These are phyloP conservation scores for Cheilosia variabilis DNA, from an alignment of 2,888 invertebrate genomes.

Conservation along the genomic window DNA sequence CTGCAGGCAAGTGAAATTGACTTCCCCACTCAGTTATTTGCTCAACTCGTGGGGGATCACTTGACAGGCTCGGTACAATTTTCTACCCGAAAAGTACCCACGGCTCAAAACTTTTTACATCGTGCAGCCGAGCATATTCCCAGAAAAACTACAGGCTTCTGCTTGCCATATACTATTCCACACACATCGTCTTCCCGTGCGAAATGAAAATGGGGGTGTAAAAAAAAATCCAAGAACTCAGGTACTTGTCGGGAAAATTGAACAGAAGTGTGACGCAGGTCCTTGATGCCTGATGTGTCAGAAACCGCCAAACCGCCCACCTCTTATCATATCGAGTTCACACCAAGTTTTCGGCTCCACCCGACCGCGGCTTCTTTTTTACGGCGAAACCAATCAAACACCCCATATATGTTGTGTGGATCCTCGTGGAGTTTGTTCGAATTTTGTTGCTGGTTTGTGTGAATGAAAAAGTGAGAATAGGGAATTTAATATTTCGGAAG, in stretches of 20 bases:
- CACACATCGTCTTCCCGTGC: slow-evolving; percentile 4
- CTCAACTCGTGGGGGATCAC: slow-evolving; percentile 27
- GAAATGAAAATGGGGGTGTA: not conserved
- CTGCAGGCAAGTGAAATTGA: slow-evolving; percentile 20
- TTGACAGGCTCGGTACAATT: not conserved
- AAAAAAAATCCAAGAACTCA: slow-evolving; percentile 14
- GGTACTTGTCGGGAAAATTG: slow-evolving; percentile 44
- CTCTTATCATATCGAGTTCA: not conserved
- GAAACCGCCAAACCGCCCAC: slow-evolving; percentile 11
- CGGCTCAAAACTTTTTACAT: slow-evolving; percentile 10
- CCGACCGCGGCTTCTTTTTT: not conserved
- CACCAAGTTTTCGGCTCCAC: slow-evolving; percentile 1
- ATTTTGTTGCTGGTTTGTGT: not conserved
- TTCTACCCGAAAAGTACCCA: not conserved
- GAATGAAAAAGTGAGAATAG: not conserved
- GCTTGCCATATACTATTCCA: slow-evolving; percentile 11
- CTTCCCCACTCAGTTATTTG: slow-evolving; percentile 39
- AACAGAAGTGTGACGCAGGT: slow-evolving; percentile 37
- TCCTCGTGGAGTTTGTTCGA: not conserved
- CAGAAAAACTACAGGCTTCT: slow-evolving; percentile 12
- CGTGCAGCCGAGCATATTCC: not conserved
- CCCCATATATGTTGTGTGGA: slow-evolving; percentile 33
- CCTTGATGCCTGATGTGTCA: slow-evolving; percentile 27
- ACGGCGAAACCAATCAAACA: slow-evolving; percentile 50
- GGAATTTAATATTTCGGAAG: not conserved